phyloP scores from a whole-genome alignment of 2,113 vertebrate species.

The Uria aalge region DNA sequence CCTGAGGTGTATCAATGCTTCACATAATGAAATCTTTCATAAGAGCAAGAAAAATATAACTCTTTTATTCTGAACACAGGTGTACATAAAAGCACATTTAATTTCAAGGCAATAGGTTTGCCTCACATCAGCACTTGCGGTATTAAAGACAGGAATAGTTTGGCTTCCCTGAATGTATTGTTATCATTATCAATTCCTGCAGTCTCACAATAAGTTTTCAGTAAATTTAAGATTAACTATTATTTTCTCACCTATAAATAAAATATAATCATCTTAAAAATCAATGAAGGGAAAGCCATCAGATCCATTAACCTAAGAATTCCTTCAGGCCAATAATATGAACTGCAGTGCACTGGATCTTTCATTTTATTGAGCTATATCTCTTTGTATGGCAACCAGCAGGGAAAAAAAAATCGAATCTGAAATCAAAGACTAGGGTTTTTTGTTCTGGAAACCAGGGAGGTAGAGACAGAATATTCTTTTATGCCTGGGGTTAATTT shows the following conservation, averaged over 20 bases:
- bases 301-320: constrained; percentile 82
- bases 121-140: constrained; percentile 52
- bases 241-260: constrained; percentile 88
- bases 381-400: constrained; percentile 83
- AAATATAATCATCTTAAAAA: constrained; percentile 92
- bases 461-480: constrained; percentile 71
- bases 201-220: constrained; percentile 75
- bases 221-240: constrained; percentile 81
- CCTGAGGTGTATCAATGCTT: constrained; percentile 55
- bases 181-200: constrained; percentile 72
- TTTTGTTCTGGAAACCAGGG: constrained; percentile 71
- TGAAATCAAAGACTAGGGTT: constrained; percentile 82
- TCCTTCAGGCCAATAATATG: constrained; percentile 84
- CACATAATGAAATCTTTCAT: constrained; percentile 62
- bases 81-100: constrained; percentile 62
- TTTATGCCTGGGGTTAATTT: constrained; percentile 82
- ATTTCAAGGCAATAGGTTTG: constrained; percentile 68
- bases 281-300: constrained; percentile 83
- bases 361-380: constrained; percentile 90
- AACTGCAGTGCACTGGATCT: constrained; percentile 76
- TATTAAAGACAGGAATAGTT: constrained; percentile 65
- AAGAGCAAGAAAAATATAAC: constrained; percentile 40
- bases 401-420: constrained; percentile 76
- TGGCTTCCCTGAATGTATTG: constrained; percentile 61
- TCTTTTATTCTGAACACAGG: constrained; percentile 56